A percentile compares a stretch with the other conserved stretches of the same genome.
Conservation (phyloP, 1,140 invertebrate species). For the Drosophila equinoxialis region DNA sequence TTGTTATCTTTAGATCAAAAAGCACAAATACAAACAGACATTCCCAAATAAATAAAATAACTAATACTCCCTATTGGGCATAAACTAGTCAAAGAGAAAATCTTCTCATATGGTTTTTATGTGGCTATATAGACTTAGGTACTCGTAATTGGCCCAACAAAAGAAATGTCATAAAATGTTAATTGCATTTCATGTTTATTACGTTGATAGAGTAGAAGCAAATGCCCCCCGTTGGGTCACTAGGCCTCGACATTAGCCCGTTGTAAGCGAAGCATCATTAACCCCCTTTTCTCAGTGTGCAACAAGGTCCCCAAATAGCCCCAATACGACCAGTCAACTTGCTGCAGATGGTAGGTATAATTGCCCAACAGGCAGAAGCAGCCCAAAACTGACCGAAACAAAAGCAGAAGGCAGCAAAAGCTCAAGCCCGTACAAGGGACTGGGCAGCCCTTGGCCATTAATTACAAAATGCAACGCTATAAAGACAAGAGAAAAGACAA, state of each 20-base stretch:
- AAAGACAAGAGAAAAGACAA: slow-evolving; percentile 23
- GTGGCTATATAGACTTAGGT: neutral
- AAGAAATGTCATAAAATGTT: slow-evolving; percentile 52
- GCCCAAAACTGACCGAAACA: slow-evolving; percentile 12
- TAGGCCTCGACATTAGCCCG: slow-evolving; percentile 49
- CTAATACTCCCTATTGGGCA: neutral
- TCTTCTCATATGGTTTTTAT: neutral
- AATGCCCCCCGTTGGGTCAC: slow-evolving; percentile 47
- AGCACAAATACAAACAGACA: too few species aligned
- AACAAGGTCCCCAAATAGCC: slow-evolving; percentile 59
- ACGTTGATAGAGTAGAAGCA: slow-evolving; percentile 21
- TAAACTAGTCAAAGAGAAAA: neutral
- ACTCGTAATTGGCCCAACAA: slow-evolving; percentile 21
- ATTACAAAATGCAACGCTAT: slow-evolving; percentile 64
- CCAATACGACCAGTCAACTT: slow-evolving; percentile 5
- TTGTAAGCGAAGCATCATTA: slow-evolving; percentile 3
- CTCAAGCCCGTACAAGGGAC: neutral
- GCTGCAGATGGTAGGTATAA: slow-evolving; percentile 41
- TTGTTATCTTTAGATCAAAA: neutral
- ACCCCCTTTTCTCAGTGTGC: slow-evolving; percentile 36
- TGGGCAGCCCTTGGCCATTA: slow-evolving; percentile 31
- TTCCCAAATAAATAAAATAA: neutral
- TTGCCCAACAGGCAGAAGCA: slow-evolving; percentile 38
- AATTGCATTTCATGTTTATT: slow-evolving; percentile 62
- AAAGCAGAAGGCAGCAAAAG: neutral